Percentiles rank a stretch among this genome's conserved stretches.
Conservation (phyloP, 2,113 vertebrate genomes). For the Mixornis gularis region DNA sequence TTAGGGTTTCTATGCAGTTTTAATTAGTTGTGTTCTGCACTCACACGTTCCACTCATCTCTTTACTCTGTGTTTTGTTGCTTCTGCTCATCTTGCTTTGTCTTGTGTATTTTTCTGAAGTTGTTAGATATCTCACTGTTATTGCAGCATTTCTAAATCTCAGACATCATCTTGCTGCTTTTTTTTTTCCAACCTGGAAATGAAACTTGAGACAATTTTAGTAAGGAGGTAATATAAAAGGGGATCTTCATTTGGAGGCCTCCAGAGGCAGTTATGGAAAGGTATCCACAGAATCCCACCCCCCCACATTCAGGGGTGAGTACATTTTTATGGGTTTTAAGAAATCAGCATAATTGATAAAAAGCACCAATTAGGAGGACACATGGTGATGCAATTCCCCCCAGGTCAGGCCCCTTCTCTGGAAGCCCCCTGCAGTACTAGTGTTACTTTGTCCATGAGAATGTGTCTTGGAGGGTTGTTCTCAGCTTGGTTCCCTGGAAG, state of each 20-base stretch:
- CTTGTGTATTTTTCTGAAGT: background rate
- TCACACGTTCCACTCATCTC: background rate
- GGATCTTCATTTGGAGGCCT: background rate
- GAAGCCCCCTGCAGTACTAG: background rate
- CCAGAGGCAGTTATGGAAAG: background rate
- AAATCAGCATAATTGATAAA: background rate
- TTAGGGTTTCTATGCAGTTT: background rate
- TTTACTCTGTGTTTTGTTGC: background rate
- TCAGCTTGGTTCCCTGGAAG: background rate
- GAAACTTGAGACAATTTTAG: background rate
- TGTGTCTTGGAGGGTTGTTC: background rate
- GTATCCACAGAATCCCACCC: background rate
- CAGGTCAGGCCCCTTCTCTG: background rate
- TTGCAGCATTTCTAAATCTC: background rate
- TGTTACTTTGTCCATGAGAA: background rate
- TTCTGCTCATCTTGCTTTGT: background rate
- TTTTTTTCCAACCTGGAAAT: background rate
- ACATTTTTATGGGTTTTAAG: background rate
- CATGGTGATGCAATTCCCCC: background rate
- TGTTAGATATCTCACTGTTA: background rate
- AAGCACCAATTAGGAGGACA: background rate
- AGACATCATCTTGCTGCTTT: background rate
- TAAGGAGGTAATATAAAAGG: background rate
- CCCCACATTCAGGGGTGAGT: background rate
- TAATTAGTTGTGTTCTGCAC: accelerated